phyloP scores from a whole-genome alignment of 2,113 vertebrate genomes.

The Engraulis encrasicolus region DNA sequence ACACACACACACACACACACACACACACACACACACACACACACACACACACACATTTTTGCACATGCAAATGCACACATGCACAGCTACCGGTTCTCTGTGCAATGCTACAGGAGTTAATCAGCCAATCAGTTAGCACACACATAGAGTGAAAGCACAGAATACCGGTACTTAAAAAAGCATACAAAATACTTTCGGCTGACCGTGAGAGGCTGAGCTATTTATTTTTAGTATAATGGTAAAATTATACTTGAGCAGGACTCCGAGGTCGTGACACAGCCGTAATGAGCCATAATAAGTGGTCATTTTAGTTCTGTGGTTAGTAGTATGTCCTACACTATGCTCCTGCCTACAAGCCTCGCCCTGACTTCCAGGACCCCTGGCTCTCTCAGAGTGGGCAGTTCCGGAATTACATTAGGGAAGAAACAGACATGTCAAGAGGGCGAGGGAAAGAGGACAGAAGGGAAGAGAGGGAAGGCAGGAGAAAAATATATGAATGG shows the following conservation, averaged over 20 bases:
- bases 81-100: background rate
- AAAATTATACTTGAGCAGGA: background rate
- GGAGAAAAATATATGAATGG: conserved; percentile 48
- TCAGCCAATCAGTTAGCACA: too few relatives aligned
- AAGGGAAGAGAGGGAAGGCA: conserved; percentile 29
- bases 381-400: background rate
- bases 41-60: background rate
- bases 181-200: too few relatives aligned
- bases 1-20: conserved; percentile 5
- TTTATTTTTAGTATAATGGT: background rate
- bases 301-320: background rate
- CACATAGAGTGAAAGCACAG: too few relatives aligned
- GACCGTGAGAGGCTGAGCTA: background rate
- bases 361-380: too few relatives aligned
- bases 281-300: background rate
- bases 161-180: too few relatives aligned
- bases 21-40: conserved; percentile 1
- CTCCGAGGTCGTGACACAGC: background rate
- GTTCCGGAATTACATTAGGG: background rate
- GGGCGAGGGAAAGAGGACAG: conserved; percentile 6
- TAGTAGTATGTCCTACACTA: background rate
- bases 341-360: background rate
- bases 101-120: background rate
- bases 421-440: background rate
- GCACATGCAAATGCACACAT: background rate